Evolutionary conservation across 2,888 invertebrate genomes (phyloP).

Genomic region (Caenorhabditis plicata): DNA sequence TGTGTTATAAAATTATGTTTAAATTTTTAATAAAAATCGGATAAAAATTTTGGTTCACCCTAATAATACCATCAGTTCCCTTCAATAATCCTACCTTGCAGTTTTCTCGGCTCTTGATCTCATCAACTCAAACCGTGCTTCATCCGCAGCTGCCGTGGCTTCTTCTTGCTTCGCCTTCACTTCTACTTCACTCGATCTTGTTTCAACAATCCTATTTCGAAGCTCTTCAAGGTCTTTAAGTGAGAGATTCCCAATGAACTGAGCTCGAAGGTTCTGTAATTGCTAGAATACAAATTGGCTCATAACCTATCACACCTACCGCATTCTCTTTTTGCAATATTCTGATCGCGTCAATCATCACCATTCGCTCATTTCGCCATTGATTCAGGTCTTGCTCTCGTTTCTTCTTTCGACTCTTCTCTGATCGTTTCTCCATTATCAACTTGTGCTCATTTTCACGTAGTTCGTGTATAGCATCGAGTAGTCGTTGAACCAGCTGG

Average conservation of each 20-base stretch:
- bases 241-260: conserved; percentile 23
- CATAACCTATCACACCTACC: not conserved
- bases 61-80: too few species aligned
- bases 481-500: conserved; percentile 52
- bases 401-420: too few species aligned
- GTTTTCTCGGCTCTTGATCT: conserved; percentile 9
- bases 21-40: too few species aligned
- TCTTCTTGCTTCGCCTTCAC: not conserved
- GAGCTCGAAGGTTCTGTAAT: conserved; percentile 17
- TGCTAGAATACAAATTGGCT: not conserved
- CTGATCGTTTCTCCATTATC: conserved; percentile 25
- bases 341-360: conserved; percentile 20
- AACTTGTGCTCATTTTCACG: conserved; percentile 49
- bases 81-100: conserved; percentile 3
- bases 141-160: conserved; percentile 7
- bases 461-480: conserved; percentile 55
- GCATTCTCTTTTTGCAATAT: conserved; percentile 27
- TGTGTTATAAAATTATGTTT: too few species aligned
- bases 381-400: conserved; percentile 17
- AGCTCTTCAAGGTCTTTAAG: conserved; percentile 26
- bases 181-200: conserved; percentile 10
- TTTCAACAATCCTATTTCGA: conserved; percentile 13
- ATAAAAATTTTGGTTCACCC: too few species aligned
- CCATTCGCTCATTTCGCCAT: conserved; percentile 14
- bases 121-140: conserved; percentile 9